Evolutionary conservation across 2,888 invertebrate genomes (phyloP), one percentile per base, ranked within the genome.

Genomic region (Oxyteleia sp.): DNA sequence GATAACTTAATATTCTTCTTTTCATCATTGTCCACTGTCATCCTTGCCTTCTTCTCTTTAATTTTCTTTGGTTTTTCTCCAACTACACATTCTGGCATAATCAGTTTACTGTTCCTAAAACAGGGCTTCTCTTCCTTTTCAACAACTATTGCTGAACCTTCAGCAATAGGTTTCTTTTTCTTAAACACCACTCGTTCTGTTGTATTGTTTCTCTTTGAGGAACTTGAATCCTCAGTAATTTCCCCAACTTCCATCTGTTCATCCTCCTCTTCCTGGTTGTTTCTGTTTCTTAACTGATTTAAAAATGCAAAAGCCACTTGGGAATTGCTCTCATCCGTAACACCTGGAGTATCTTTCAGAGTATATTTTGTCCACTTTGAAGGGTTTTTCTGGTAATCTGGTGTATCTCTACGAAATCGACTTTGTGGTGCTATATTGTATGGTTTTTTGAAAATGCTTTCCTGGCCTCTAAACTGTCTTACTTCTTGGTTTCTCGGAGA

Each of bases 41-140:
- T 26, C 26, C 5, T 81, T 23, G 66, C 71, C 49, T 85, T 86
- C 35, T 86, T 87, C 8, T 84, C 79, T 29, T 55, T 85, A 72
- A 94, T 94, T 88, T 94, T 95, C 85, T 94, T 94, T 57, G 93
- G 93, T 86, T 95, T 95, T 85, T 95, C 94, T 0, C 97, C 97
- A 74, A 97, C 95, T 13, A 97, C 95, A 94, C 97, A 97, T 89
- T 97, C 97, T 0, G 97, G 97, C 96, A 97, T 96, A 0, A 97
- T 93, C 49, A 97, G 91, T 93, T 96, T 97, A 71, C 95, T 96
- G 81, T 95, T 95, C 89, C 95, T 95, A 87, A 96, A 95, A 61
- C 95, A 93, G 4, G 95, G 93, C 81, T 94, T 94, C 23, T 90
- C 89, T 4, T 79, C 13, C 11, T 47, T 53, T 13, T 82, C 18